These are phyloP conservation scores for Phyllotreta striolata DNA, from an alignment of 2,888 invertebrate genomes.

Conservation along the genomic window DNA sequence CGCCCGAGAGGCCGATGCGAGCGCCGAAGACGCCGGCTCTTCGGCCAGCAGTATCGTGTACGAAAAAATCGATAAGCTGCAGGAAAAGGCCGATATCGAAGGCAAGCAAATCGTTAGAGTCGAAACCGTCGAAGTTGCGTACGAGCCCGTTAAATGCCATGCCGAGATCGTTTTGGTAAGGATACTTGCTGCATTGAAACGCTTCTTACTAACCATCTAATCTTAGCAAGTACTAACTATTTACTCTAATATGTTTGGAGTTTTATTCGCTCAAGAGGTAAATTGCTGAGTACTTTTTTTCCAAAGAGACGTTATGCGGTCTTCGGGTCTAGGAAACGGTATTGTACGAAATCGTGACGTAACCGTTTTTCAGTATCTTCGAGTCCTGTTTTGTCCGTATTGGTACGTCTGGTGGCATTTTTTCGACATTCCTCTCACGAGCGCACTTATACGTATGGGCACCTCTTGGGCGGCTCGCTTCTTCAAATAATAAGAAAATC, in stretches of 20 bases:
- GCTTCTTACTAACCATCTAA: slow-evolving; percentile 15
- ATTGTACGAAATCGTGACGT: slow-evolving; percentile 11
- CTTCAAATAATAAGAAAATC: slow-evolving; percentile 32
- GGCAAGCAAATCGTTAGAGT: slow-evolving; percentile 51
- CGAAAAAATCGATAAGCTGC: slow-evolving; percentile 35
- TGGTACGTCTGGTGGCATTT: slow-evolving; percentile 11
- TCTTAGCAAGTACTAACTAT: slow-evolving; percentile 2
- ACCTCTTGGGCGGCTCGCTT: slow-evolving; percentile 16
- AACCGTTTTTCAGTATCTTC: slow-evolving; percentile 6
- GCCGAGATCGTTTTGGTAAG: slow-evolving; percentile 56
- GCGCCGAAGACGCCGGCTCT: slow-evolving; percentile 29
- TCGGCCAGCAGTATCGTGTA: slow-evolving; percentile 34
- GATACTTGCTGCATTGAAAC: slow-evolving; percentile 1
- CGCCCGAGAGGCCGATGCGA: slow-evolving; percentile 14
- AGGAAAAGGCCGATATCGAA: slow-evolving; percentile 14
- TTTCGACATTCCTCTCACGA: slow-evolving; percentile 16
- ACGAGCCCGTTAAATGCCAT: slow-evolving; percentile 51
- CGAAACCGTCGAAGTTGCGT: slow-evolving; percentile 56
- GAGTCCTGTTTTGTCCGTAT: slow-evolving; percentile 12
- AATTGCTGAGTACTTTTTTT: no score
- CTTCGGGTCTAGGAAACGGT: neutral
- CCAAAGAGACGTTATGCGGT: no score
- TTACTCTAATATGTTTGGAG: neutral
- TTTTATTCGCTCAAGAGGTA: no score
- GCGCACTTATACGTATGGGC: slow-evolving; percentile 9